Evolutionary conservation across 1,140 invertebrate genomes (phyloP), one percentile per base, ranked within the genome.

Genomic region (Plectrocnemia conspersa): DNA sequence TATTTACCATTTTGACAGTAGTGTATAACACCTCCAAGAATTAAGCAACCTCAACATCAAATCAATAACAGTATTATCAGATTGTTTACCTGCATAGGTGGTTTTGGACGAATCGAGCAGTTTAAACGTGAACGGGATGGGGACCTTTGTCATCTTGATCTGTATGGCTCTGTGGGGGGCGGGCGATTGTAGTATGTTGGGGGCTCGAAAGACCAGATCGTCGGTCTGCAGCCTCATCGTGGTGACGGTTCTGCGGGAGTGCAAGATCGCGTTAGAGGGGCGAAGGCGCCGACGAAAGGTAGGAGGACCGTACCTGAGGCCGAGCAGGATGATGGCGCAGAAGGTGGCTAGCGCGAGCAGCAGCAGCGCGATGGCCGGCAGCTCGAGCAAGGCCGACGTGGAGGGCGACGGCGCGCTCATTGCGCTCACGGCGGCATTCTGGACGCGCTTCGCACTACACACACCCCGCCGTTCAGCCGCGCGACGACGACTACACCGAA

Each of bases 71-170:
- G n/a, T n/a, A 44, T 44, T 11, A 44, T 7, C 21, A 23, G 18
- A 18, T 3, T 9, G 63, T 64, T 66, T 63, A 73, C 71, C 71
- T 52, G 65, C 65, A 58, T 73, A 73, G 1, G 71, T 70, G 21
- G 70, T 71, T 48, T 68, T 71, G 9, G 71, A 70, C 16, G 68
- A 78, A 62, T 84, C 81, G 55, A 82, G 72, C 19, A 84, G 73
- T 66, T 82, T 83, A 66, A 84, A 84, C 42, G 81, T 84, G 66
- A 83, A 84, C 35, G 82, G 82, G 63, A 84, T 83, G 65, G 82
- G 81, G 25, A 84, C 81, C 68, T 83, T 83, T 80, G 82, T 83
- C 82, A 84, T 84, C 66, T 83, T 82, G 80, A 84, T 83, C 64
- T 83, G 82, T 22, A 81, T 81, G 65, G 83, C 59, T 22, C 78